A percentile compares a stretch with the other conserved stretches of the same genome.
phyloP scores from a whole-genome alignment of 2,797 vertebrate genomes.

The Enteromius fasciolatus region DNA sequence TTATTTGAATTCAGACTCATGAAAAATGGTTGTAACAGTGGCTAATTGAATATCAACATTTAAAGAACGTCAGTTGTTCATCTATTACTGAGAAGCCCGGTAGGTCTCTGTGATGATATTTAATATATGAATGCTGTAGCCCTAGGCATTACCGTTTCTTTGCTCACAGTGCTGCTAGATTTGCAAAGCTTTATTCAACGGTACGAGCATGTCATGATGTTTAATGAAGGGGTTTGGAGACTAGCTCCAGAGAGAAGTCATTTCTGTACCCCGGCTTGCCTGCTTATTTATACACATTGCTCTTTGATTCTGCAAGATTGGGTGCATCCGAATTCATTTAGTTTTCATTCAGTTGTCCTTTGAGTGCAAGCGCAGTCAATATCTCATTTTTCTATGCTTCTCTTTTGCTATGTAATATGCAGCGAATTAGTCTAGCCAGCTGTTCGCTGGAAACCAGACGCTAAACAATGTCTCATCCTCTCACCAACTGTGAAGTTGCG shows the following conservation, averaged over 20 bases:
- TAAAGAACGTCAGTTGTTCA: slow-evolving; percentile 6
- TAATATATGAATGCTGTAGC: slow-evolving; percentile 43
- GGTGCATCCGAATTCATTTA: slow-evolving; percentile 47
- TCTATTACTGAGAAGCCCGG: slow-evolving; percentile 24
- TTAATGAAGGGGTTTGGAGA: slow-evolving; percentile 49
- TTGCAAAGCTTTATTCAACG: slow-evolving; percentile 44
- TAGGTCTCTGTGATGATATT: slow-evolving; percentile 31
- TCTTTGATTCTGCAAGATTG: slow-evolving; percentile 41
- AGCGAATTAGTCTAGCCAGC: slow-evolving; percentile 29
- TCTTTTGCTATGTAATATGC: slow-evolving; percentile 27
- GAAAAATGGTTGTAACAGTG: slow-evolving; percentile 7
- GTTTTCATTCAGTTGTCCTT: slow-evolving; percentile 37
- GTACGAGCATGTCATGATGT: slow-evolving; percentile 36
- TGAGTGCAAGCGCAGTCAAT: slow-evolving; percentile 42
- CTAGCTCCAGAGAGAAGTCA: slow-evolving; percentile 34
- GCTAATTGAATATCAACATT: slow-evolving; percentile 30
- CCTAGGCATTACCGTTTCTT: slow-evolving; percentile 36
- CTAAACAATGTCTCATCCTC: slow-evolving; percentile 41
- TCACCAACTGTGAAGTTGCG: slow-evolving; percentile 28
- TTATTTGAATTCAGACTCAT: neutral
- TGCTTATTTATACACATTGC: slow-evolving; percentile 40
- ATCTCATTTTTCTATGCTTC: slow-evolving; percentile 30
- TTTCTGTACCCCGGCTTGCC: slow-evolving; percentile 7
- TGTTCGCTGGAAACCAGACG: slow-evolving; percentile 29
- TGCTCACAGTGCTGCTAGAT: slow-evolving; percentile 29